Conservation (phyloP, 2,797 vertebrate species). For the Crax fasciolata region DNA sequence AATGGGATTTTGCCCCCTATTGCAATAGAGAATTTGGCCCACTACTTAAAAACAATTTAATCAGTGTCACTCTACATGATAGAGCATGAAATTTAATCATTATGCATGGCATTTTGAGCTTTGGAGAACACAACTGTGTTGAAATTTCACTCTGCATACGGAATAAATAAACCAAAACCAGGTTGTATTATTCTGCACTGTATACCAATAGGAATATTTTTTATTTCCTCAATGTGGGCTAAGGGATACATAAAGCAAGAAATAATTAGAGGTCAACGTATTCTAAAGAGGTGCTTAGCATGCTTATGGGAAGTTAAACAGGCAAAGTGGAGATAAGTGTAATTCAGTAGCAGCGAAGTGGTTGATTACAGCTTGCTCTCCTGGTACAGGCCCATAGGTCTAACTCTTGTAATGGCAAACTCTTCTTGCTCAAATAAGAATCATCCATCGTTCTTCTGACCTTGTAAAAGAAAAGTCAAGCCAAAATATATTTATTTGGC, state of each 20-base stretch:
- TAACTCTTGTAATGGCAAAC: neutral
- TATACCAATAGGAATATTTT: conserved; percentile 5
- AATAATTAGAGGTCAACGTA: conserved; percentile 68
- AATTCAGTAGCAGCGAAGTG: conserved; percentile 55
- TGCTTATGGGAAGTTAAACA: conserved; percentile 69
- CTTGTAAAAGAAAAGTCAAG: neutral
- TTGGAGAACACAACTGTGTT: neutral
- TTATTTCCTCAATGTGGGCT: conserved; percentile 52
- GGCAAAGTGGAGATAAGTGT: conserved; percentile 30
- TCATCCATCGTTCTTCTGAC: neutral
- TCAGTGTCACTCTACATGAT: neutral
- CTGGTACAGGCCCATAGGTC: neutral
- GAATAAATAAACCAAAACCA: conserved; percentile 6
- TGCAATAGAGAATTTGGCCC: neutral
- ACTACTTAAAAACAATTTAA: conserved; percentile 31
- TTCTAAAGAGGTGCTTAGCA: conserved; percentile 66
- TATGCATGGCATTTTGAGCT: neutral
- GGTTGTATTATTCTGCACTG: neutral
- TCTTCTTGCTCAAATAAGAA: neutral
- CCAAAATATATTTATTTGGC: neutral
- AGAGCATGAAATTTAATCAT: conserved; percentile 1
- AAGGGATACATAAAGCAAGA: conserved; percentile 68
- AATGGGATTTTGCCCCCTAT: conserved; percentile 4
- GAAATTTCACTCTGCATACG: neutral
- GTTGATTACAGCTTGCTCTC: conserved; percentile 51